phyloP scores from a whole-genome alignment of 2,113 vertebrate species.

The Typhlomys cinereus region DNA sequence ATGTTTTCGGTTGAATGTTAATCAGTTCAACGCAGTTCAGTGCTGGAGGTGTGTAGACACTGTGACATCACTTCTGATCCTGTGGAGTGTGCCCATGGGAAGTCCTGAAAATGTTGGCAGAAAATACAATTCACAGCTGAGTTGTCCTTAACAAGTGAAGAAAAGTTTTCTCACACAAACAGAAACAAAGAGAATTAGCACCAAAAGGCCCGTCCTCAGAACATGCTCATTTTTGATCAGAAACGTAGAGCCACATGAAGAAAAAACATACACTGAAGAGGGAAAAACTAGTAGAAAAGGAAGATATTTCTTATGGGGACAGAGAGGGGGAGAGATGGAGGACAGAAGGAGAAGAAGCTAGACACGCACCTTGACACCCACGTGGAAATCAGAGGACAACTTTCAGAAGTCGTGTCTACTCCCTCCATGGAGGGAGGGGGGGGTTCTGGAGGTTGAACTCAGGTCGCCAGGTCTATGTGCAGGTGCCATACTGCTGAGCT shows the following conservation, averaged over 20 bases:
- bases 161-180: background rate
- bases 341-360: too few relatives aligned
- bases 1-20: background rate
- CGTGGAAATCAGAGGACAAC: too few relatives aligned
- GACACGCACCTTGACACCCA: too few relatives aligned
- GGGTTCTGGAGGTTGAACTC: too few relatives aligned
- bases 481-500: too few relatives aligned
- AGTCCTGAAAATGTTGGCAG: background rate
- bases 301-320: too few relatives aligned
- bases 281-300: background rate
- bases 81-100: background rate
- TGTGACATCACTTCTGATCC: background rate
- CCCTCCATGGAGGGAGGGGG: too few relatives aligned
- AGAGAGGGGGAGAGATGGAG: too few relatives aligned
- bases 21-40: fast-evolving
- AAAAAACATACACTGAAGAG: background rate
- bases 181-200: background rate
- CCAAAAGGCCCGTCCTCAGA: background rate
- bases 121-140: background rate
- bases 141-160: background rate
- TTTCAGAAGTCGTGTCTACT: too few relatives aligned
- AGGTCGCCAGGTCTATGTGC: too few relatives aligned
- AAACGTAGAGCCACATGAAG: background rate
- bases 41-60: fast-evolving
- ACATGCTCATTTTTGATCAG: background rate